These are phyloP conservation scores for Cossypha caffra DNA, from an alignment of 2,797 vertebrate species.

Conservation along the genomic window DNA sequence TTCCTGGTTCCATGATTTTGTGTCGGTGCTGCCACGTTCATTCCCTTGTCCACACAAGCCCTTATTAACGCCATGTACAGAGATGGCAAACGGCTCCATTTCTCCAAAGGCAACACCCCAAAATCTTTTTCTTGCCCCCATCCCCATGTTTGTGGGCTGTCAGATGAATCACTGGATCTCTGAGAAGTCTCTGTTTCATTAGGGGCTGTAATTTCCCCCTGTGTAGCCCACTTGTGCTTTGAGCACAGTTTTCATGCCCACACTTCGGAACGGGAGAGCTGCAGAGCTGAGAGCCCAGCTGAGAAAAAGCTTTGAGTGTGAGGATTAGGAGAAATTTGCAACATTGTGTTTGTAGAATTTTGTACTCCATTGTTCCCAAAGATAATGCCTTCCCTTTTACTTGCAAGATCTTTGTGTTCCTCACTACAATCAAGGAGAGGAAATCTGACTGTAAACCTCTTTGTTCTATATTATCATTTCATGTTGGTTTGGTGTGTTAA, in stretches of 20 bases:
- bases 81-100: background rate
- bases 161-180: background rate
- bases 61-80: fast-evolving
- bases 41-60: background rate
- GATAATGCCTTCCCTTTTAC: background rate
- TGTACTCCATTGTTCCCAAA: background rate
- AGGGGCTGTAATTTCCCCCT: background rate
- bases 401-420: background rate
- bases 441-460: conserved; percentile 35
- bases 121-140: background rate
- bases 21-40: background rate
- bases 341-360: background rate
- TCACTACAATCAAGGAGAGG: conserved; percentile 1
- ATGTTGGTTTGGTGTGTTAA: conserved; percentile 58
- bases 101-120: background rate
- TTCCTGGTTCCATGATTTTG: background rate
- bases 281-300: background rate
- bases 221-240: background rate
- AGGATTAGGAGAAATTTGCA: conserved; percentile 14
- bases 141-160: background rate
- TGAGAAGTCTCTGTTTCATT: background rate
- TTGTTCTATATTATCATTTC: conserved; percentile 51
- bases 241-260: background rate
- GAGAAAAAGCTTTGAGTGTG: background rate
- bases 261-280: fast-evolving